These are phyloP conservation scores for Condylostylus longicornis DNA, from an alignment of 1,140 invertebrate genomes.

Conservation along the genomic window DNA sequence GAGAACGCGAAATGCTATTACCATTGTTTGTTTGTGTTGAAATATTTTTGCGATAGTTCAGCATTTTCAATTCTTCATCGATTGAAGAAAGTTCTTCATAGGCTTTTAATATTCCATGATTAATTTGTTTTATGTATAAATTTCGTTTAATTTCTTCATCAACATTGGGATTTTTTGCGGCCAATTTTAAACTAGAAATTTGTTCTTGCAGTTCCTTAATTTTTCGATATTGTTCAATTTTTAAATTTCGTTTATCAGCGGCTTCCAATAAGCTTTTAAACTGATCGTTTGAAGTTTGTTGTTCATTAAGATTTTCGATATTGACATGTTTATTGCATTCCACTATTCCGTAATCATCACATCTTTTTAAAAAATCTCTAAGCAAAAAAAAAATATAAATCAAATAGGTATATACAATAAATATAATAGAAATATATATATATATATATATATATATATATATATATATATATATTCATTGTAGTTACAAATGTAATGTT, in stretches of 20 bases:
- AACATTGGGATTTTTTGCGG: constrained; percentile 43
- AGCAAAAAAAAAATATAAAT: neutral
- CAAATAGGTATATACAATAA: too few relatives aligned
- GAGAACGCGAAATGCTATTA: constrained; percentile 8
- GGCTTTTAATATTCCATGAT: constrained; percentile 55
- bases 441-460: neutral
- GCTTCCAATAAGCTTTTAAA: constrained; percentile 27
- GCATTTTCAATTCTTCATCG: constrained; percentile 51
- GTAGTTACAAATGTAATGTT: neutral
- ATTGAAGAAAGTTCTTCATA: constrained; percentile 65
- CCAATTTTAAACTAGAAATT: constrained; percentile 45
- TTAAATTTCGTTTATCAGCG: constrained; percentile 44
- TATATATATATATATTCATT: too few relatives aligned
- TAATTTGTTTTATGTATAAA: constrained; percentile 66
- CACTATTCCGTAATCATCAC: constrained; percentile 50
- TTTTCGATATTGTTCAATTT: constrained; percentile 66
- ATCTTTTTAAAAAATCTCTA: constrained; percentile 64
- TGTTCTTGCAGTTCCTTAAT: constrained; percentile 63
- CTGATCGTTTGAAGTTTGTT: constrained; percentile 12
- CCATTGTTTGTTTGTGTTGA: too few relatives aligned
- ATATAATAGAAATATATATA: neutral
- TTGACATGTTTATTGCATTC: constrained; percentile 8
- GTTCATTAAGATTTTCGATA: too few relatives aligned
- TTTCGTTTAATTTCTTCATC: constrained; percentile 71
- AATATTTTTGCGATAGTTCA: constrained; percentile 48